Evolutionary conservation across 2,888 invertebrate species (phyloP), one percentile per base, ranked within the genome.

Genomic region (Polydrusus pterygomalis): DNA sequence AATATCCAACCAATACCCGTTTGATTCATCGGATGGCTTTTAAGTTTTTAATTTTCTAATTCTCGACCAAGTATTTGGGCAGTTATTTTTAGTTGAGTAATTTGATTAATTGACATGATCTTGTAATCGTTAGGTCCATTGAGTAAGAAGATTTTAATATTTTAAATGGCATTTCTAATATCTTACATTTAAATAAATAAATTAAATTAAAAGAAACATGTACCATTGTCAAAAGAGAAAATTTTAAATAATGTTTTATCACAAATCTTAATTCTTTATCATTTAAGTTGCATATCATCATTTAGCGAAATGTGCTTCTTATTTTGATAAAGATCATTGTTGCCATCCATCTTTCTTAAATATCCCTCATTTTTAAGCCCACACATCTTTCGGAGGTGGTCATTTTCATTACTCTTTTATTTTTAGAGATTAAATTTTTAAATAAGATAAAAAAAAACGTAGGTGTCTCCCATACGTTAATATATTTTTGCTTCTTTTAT

Each of bases 271-370:
- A 64, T 75, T 74, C 70, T 71, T 58, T 68, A 71, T 60, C 51
- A 58, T 65, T 67, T 76, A 76, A 72, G 68, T 63, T 68, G 72
- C 76, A 76, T 68, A 72, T 76, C 76, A 68, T 72, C 76, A 72
- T 76, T 76, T 72, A 72, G 72, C 76, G 25, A 72, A 76, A 70
- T 76, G 72, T 40, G 72, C 77, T 77, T 77, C 76, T 76, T 73
- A 77, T 77, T n/a, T 73, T 65, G 77, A 77, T 77, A 77, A 73
- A 64, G 77, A 77, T 77, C 77, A 56, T 62, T 69, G 70, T 73
- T 70, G 73, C 73, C 73, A 77, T 77, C 70, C 73, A 64, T 77
- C 77, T 77, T 73, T 60, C 70, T 77, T 77, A 77, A 77, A 77
- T 73, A 77, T 65, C 77, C 70, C 73, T 73, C 73, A 77, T 74